A percentile compares a stretch with the other conserved stretches of the same genome.
Conservation (phyloP, 92 coral and sea anemone genomes). For the Epizoanthus scotinus region DNA sequence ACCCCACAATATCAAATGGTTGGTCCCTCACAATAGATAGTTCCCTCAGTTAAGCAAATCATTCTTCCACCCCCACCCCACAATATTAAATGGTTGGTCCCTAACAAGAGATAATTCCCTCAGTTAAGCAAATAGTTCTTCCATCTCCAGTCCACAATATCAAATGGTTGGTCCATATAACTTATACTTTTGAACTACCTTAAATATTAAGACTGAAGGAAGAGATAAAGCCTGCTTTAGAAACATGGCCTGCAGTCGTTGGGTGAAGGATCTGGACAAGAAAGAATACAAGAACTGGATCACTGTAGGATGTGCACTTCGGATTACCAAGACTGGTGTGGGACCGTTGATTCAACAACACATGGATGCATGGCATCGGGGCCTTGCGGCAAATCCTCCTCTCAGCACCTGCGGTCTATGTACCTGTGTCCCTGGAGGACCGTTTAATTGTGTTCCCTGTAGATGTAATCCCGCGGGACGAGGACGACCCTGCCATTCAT, state of each 20-base stretch:
- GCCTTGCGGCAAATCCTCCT: constrained; percentile 10
- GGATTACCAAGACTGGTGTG: constrained; percentile 12
- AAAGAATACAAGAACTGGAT: constrained; percentile 23
- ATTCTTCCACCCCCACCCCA: too few relatives aligned
- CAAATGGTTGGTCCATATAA: too few relatives aligned
- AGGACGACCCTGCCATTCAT: not conserved
- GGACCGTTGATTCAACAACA: not conserved
- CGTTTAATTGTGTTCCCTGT: constrained; percentile 1
- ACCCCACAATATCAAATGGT: too few relatives aligned
- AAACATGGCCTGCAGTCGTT: constrained; percentile 14
- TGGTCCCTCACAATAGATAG: too few relatives aligned
- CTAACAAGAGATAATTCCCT: too few relatives aligned
- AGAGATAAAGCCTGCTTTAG: not conserved
- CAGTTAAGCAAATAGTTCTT: too few relatives aligned
- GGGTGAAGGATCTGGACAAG: not conserved
- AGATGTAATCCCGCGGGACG: not conserved
- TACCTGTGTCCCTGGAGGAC: constrained; percentile 3
- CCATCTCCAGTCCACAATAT: too few relatives aligned
- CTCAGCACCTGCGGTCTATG: constrained; percentile 12
- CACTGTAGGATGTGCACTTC: not conserved
- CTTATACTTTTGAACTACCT: too few relatives aligned
- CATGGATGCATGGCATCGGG: constrained; percentile 22
- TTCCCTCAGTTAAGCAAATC: too few relatives aligned
- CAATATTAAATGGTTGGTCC: too few relatives aligned
- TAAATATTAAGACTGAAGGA: not conserved